Conservation (phyloP, 1,140 invertebrate genomes). For the Achroia grisella region DNA sequence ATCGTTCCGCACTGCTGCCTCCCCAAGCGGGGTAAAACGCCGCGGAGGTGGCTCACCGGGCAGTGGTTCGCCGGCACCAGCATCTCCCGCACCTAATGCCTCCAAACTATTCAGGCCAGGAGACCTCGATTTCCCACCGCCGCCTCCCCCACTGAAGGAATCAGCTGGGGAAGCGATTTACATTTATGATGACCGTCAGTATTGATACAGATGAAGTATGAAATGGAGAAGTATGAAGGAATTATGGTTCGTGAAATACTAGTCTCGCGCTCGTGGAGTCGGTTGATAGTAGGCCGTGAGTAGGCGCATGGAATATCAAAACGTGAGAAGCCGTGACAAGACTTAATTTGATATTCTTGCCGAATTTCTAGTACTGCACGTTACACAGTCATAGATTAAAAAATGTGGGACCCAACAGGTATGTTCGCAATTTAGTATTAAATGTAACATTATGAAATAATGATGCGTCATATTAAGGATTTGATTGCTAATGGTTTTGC, state of each 20-base stretch:
- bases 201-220: constrained; percentile 26
- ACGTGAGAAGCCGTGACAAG: background rate
- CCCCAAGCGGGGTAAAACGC: constrained; percentile 53
- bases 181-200: constrained; percentile 63
- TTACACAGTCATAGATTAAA: constrained; percentile 24
- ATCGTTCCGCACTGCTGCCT: constrained; percentile 67
- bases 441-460: background rate
- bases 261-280: constrained; percentile 13
- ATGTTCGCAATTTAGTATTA: constrained; percentile 11
- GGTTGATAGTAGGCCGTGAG: too few species aligned
- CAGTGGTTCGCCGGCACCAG: constrained; percentile 74
- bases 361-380: constrained; percentile 31
- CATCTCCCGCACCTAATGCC: constrained; percentile 66
- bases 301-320: background rate
- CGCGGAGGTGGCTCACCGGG: constrained; percentile 56
- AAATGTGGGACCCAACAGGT: constrained; percentile 47
- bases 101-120: constrained; percentile 63
- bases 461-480: too few species aligned
- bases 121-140: constrained; percentile 75
- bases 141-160: constrained; percentile 75
- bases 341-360: constrained; percentile 43
- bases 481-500: too few species aligned
- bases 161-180: constrained; percentile 79
- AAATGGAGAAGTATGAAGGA: background rate
- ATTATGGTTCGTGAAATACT: constrained; percentile 10